Conservation (phyloP, 2,797 vertebrate genomes). For the Peromyscus nudipes region DNA sequence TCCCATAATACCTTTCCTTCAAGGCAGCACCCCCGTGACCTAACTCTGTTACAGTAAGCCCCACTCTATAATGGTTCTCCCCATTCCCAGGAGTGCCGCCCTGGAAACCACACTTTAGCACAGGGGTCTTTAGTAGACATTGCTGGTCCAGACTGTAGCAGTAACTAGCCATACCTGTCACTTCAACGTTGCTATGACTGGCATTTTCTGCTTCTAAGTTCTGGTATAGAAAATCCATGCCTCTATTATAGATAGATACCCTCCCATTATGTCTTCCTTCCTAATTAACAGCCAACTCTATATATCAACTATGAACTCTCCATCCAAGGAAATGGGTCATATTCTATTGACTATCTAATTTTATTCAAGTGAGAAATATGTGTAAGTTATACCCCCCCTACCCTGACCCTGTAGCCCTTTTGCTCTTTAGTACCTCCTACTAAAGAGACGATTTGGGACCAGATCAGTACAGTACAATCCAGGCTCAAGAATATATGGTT, state of each 20-base stretch:
- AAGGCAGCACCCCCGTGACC: background rate
- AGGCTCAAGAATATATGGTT: background rate
- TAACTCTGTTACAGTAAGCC: background rate
- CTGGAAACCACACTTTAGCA: background rate
- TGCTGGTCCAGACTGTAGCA: background rate
- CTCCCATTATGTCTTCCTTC: background rate
- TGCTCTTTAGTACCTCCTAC: background rate
- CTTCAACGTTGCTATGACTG: background rate
- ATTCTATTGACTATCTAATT: background rate
- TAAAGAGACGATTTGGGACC: background rate
- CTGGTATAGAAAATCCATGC: background rate
- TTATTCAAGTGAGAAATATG: background rate
- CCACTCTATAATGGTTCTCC: background rate
- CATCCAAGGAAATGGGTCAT: background rate
- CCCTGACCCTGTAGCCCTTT: background rate
- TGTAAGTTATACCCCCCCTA: background rate
- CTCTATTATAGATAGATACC: background rate
- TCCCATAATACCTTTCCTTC: background rate
- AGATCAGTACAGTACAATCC: background rate
- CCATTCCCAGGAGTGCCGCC: background rate
- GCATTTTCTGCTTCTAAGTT: slow-evolving; percentile 7
- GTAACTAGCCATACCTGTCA: background rate
- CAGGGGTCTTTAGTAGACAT: background rate
- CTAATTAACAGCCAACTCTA: background rate
- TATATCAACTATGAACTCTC: background rate